Evolutionary conservation across 1,140 invertebrate genomes (phyloP).

Genomic region (Drosophila cardini): DNA sequence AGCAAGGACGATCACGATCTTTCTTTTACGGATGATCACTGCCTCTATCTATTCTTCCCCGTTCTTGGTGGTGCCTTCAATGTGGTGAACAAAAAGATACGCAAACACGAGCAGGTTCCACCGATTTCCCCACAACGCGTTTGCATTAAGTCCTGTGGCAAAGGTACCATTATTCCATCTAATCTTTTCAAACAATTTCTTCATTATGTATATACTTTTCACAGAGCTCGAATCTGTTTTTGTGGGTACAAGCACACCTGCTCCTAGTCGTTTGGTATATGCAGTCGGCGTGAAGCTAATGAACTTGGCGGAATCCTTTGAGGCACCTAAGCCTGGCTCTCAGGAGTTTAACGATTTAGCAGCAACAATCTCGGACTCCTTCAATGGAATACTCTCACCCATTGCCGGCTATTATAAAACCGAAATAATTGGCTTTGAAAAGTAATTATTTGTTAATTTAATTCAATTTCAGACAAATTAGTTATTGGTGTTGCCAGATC

Average conservation of each 20-base stretch:
- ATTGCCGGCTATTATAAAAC: slow-evolving; percentile 91
- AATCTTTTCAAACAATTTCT: neutral
- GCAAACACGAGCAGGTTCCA: slow-evolving; percentile 92
- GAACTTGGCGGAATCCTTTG: slow-evolving; percentile 91
- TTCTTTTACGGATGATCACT: slow-evolving; percentile 92
- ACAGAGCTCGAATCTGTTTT: slow-evolving; percentile 85
- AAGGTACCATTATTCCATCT: slow-evolving; percentile 85
- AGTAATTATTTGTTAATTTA: slow-evolving; percentile 85
- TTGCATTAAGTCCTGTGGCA: slow-evolving; percentile 92
- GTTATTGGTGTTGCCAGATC: neutral
- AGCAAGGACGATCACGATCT: slow-evolving; percentile 93
- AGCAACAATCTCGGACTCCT: slow-evolving; percentile 88
- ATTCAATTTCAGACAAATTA: neutral
- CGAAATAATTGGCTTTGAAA: slow-evolving; percentile 89
- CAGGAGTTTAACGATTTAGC: slow-evolving; percentile 91
- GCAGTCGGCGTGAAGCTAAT: slow-evolving; percentile 90
- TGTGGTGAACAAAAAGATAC: slow-evolving; percentile 93
- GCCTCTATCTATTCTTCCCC: slow-evolving; percentile 95
- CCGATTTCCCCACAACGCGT: slow-evolving; percentile 91
- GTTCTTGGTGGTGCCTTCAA: slow-evolving; percentile 93
- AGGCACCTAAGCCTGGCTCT: slow-evolving; percentile 88
- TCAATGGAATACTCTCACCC: slow-evolving; percentile 87
- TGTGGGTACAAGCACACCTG: slow-evolving; percentile 86
- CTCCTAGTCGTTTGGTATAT: slow-evolving; percentile 88
- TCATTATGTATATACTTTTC: neutral